Base-by-base conservation (phyloP, 2,797 vertebrate genomes). In the Halcyon chelicuti region DNA sequence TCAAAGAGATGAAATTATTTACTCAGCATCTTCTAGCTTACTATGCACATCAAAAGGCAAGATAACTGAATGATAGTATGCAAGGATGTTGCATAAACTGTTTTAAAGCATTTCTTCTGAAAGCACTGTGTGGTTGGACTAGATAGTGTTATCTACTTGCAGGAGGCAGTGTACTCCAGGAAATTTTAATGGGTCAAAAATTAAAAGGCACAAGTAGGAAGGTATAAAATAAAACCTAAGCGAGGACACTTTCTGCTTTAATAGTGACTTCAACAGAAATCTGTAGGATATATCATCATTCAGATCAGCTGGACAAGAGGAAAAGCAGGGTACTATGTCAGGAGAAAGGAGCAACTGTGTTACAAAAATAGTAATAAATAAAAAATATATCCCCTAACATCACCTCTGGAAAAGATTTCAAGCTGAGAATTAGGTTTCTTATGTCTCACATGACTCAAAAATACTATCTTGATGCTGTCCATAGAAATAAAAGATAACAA, bases 1-100 rank as follows among this genome's bases (percentile, higher is more conserved):
- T 95, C 90, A 93, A 92, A 93, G 77, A 49, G 20, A 6, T 74
- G 57, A 88, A 95, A 87, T 89, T 74, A 94, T 94, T 96, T 93
- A 89, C 74, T 96, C 83, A 92, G 57, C 52, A 25, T 84, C 86
- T 88, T 88, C 44, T 85, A 85, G 79, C 20, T 81, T 92, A 84
- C 61, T 95, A 76, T 61, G 42, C 16, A 79, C 57, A 87, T 85
- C 83, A 87, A 77, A 90, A 88, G 71, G 83, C 72, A 90, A 94
- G 87, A 91, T 92, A 96, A 81, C 52, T 61, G 33, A 76, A 74
- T 29, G 73, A 90, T 78, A 86, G 40, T 47, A 63, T 22, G 33
- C 52, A 85, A 79, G n/a, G 44, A 87, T 47, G 19, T 90, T 94
- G 83, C 80, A 88, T 73, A 94, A 96, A 76, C 26, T 57, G 37